Percentiles rank a stretch among this genome's conserved stretches.
phyloP scores from a whole-genome alignment of 23 tunicate species.

The Trididemnum clinides region DNA sequence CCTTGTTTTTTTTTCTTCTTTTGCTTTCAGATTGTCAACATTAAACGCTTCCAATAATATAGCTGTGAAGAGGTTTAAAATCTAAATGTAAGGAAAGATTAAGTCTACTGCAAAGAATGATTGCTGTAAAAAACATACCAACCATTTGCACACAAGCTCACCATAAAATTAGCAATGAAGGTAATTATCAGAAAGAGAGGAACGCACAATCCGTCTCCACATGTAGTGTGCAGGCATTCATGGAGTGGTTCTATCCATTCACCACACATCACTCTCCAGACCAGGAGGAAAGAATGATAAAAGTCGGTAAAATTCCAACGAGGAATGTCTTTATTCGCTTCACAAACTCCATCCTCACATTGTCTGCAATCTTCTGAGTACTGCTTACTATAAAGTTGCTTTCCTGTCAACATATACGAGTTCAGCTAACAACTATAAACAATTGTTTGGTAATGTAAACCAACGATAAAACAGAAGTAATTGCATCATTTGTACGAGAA shows the following conservation, averaged over 20 bases:
- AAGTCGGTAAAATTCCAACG: constrained; percentile 93
- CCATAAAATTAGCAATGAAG: constrained; percentile 91
- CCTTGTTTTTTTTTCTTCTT: constrained; percentile 22
- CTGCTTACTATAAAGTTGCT: constrained; percentile 64
- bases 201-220: constrained; percentile 57
- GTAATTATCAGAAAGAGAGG: constrained; percentile 68
- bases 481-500: too few species aligned
- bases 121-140: not conserved
- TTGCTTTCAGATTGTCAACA: constrained; percentile 65
- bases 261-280: constrained; percentile 96
- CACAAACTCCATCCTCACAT: not conserved
- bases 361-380: constrained; percentile 36
- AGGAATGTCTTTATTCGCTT: constrained; percentile 61
- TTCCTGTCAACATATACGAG: too few species aligned
- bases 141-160: not conserved
- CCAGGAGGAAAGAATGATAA: constrained; percentile 83
- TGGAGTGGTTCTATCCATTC: constrained; percentile 95
- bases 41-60: constrained; percentile 87
- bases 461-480: too few species aligned
- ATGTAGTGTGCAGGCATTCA: constrained; percentile 69
- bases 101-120: not conserved
- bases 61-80: constrained; percentile 86
- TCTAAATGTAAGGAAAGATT: constrained; percentile 44
- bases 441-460: not conserved
- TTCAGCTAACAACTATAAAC: too few species aligned